Conservation (phyloP, 2,888 invertebrate species). For the Dorcus hopei region DNA sequence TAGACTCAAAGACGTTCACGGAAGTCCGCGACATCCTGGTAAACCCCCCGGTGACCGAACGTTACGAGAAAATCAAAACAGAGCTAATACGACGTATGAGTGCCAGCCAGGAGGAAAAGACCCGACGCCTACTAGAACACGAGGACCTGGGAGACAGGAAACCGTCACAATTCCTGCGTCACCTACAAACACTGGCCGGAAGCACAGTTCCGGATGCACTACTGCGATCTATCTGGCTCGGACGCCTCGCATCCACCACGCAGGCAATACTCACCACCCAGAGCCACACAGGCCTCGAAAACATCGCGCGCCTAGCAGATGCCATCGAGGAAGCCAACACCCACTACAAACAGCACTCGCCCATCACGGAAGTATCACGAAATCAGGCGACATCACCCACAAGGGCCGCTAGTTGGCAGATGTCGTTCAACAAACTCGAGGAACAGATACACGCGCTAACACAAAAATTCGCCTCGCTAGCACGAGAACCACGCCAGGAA, state of each 20-base stretch:
- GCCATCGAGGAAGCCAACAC: too few species aligned
- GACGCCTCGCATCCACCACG: not conserved
- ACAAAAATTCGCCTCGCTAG: too few species aligned
- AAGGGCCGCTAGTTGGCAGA: too few species aligned
- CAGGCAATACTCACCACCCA: not conserved
- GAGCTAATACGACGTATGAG: conserved; percentile 26
- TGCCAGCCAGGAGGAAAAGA: conserved; percentile 4
- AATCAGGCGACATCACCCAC: too few species aligned
- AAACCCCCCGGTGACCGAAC: conserved; percentile 19
- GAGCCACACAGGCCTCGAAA: not conserved
- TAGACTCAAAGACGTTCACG: conserved; percentile 4
- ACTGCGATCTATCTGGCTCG: conserved; percentile 2
- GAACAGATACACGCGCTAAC: too few species aligned
- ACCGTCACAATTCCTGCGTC: conserved; percentile 17
- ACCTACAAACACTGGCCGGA: conserved; percentile 10
- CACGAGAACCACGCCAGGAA: too few species aligned
- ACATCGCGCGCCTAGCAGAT: too few species aligned
- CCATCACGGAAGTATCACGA: too few species aligned
- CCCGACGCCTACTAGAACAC: conserved; percentile 4
- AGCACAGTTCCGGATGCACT: conserved; percentile 17
- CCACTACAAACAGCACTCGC: too few species aligned
- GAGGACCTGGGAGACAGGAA: conserved; percentile 19
- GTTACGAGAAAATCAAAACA: conserved; percentile 26
- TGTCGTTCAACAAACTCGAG: too few species aligned
- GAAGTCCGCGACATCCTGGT: conserved; percentile 15